Evolutionary conservation across 2,888 invertebrate species (phyloP).

Genomic region (Dendrolimus houi): DNA sequence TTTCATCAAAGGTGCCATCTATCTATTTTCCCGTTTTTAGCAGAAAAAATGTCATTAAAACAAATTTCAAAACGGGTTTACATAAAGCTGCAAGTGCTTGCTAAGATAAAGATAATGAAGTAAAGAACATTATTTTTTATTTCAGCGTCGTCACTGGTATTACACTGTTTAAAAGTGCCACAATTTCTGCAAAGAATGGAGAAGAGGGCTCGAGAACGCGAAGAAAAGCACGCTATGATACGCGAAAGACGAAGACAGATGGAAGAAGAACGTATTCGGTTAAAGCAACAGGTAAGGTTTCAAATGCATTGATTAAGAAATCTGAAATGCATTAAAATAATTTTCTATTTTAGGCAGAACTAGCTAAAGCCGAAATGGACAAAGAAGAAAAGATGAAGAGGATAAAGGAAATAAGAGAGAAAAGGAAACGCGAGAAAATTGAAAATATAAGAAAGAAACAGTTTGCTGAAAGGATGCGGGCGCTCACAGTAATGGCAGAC

Average conservation of each 20-base stretch:
- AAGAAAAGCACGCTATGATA: constrained; percentile 68
- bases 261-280: constrained; percentile 60
- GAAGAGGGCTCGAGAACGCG: constrained; percentile 81
- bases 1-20: too few relatives aligned
- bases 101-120: too few relatives aligned
- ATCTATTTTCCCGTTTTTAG: too few relatives aligned
- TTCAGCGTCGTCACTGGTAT: constrained; percentile 52
- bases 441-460: constrained; percentile 78
- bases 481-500: constrained; percentile 68
- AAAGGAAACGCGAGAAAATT: constrained; percentile 76
- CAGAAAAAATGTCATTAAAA: too few relatives aligned
- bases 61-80: too few relatives aligned
- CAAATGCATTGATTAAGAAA: neutral
- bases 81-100: too few relatives aligned
- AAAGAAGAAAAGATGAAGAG: constrained; percentile 78
- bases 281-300: constrained; percentile 58
- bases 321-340: neutral
- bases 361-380: constrained; percentile 71
- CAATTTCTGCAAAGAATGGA: constrained; percentile 85
- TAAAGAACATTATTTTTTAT: constrained; percentile 5
- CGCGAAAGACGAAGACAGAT: constrained; percentile 63
- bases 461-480: constrained; percentile 55
- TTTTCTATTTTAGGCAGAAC: constrained; percentile 42
- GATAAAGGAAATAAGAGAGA: constrained; percentile 78
- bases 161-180: constrained; percentile 77